Evolutionary conservation across 2,888 invertebrate genomes (phyloP).

Genomic region (Acleris emargana): DNA sequence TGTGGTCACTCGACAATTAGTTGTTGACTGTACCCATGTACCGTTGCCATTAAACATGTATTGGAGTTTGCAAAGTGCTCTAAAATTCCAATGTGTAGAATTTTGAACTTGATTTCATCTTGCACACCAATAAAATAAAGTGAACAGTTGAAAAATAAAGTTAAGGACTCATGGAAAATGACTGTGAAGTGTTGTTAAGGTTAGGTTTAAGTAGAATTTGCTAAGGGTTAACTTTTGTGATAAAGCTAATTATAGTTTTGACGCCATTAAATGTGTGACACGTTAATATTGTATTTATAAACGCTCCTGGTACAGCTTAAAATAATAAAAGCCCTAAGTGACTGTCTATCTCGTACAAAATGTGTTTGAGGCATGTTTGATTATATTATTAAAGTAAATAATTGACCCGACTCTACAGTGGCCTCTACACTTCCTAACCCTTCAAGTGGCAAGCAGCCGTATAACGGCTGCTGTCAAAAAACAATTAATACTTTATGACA

Average conservation of each 20-base stretch:
- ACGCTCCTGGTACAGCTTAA: not conserved
- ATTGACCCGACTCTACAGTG: too few relatives aligned
- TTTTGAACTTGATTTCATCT: not conserved
- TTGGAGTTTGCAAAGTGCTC: too few relatives aligned
- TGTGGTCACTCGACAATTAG: too few relatives aligned
- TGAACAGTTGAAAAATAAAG: constrained; percentile 14
- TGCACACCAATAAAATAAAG: constrained; percentile 5
- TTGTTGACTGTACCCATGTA: too few relatives aligned
- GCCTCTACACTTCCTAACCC: too few relatives aligned
- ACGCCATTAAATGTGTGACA: not conserved
- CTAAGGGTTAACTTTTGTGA: constrained; percentile 15
- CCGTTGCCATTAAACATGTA: too few relatives aligned
- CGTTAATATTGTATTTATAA: constrained; percentile 1
- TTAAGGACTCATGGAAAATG: constrained; percentile 24
- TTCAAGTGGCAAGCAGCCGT: too few relatives aligned
- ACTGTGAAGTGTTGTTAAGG: constrained; percentile 17
- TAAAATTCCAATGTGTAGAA: not conserved
- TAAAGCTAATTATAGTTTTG: not conserved
- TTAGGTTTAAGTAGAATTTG: constrained; percentile 20
- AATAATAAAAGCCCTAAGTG: not conserved
- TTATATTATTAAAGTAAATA: too few relatives aligned
- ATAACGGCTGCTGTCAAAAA: too few relatives aligned
- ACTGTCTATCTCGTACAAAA: too few relatives aligned
- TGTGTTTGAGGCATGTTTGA: too few relatives aligned
- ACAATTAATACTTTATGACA: too few relatives aligned